Evolutionary conservation across 2,113 vertebrate species (phyloP).

Genomic region (Plotosus lineatus): DNA sequence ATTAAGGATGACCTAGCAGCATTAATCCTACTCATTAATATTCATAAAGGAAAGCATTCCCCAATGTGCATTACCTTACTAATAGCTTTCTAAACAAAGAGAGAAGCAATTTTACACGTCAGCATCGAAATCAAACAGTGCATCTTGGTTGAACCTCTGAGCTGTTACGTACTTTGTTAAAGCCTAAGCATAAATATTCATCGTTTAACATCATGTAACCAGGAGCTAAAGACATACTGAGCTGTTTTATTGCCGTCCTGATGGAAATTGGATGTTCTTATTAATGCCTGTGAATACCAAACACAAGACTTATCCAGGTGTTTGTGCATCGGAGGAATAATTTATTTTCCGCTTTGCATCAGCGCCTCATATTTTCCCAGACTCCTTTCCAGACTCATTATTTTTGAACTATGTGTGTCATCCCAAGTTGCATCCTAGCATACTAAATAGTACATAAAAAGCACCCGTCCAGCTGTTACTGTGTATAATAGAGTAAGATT

Average conservation of each 20-base stretch:
- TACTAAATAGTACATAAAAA: background rate
- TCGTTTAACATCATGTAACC: background rate
- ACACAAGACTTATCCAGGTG: background rate
- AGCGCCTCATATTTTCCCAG: background rate
- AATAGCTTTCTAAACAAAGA: slow-evolving; percentile 18
- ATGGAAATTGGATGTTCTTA: background rate
- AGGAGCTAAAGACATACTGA: background rate
- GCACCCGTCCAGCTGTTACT: background rate
- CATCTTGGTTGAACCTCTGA: background rate
- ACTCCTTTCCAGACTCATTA: background rate
- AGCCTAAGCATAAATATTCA: background rate
- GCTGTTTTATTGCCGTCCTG: background rate
- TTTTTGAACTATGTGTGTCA: background rate
- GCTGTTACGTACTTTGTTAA: background rate
- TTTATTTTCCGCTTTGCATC: background rate
- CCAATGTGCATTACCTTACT: background rate
- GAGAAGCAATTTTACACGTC: background rate
- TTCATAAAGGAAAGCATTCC: background rate
- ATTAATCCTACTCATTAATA: slow-evolving; percentile 8
- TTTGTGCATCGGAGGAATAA: background rate
- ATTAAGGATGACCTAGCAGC: background rate
- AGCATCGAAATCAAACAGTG: background rate
- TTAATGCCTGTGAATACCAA: background rate
- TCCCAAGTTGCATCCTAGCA: background rate
- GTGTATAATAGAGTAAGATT: background rate